Percentiles rank a stretch among this genome's conserved stretches.
Conservation (phyloP, 2,888 invertebrate species). For the Archaeoteleia sp. region DNA sequence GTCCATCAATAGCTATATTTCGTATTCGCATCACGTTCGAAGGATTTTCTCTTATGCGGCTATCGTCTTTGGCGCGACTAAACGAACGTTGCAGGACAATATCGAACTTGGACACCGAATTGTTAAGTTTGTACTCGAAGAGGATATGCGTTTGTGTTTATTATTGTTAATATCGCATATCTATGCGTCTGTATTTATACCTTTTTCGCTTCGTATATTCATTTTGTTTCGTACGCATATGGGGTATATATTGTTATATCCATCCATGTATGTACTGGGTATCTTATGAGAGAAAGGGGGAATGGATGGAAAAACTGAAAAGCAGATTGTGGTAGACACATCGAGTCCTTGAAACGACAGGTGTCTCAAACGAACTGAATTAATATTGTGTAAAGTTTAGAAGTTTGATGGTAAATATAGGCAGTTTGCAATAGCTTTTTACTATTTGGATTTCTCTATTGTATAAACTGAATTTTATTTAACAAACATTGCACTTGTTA, state of each 20-base stretch:
- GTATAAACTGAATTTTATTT: too few species aligned
- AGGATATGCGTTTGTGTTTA: slow-evolving; percentile 34
- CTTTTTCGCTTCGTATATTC: slow-evolving; percentile 12
- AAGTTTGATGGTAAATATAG: too few species aligned
- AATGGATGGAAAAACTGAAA: slow-evolving; percentile 31
- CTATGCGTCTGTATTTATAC: slow-evolving; percentile 17
- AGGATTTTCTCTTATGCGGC: slow-evolving; percentile 52
- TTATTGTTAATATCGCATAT: slow-evolving; percentile 37
- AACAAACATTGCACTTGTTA: too few species aligned
- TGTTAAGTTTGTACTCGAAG: slow-evolving; percentile 37
- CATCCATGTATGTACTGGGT: slow-evolving; percentile 29
- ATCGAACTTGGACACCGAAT: slow-evolving; percentile 36
- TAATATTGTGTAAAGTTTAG: slow-evolving; percentile 25
- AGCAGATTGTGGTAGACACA: slow-evolving; percentile 8
- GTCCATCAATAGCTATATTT: slow-evolving; percentile 35
- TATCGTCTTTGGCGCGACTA: slow-evolving; percentile 39
- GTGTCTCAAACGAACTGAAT: slow-evolving; percentile 26
- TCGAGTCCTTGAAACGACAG: slow-evolving; percentile 17
- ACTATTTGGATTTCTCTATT: too few species aligned
- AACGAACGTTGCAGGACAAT: slow-evolving; percentile 41
- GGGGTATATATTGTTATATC: background rate
- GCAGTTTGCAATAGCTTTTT: too few species aligned
- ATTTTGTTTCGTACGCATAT: slow-evolving; percentile 7
- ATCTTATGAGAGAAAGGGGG: slow-evolving; percentile 10
- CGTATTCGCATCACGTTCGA: slow-evolving; percentile 49